A percentile compares a stretch with the other conserved stretches of the same genome.
These are phyloP conservation scores for Hypomecis punctinalis DNA, from an alignment of 2,888 invertebrate species.

Conservation along the genomic window DNA sequence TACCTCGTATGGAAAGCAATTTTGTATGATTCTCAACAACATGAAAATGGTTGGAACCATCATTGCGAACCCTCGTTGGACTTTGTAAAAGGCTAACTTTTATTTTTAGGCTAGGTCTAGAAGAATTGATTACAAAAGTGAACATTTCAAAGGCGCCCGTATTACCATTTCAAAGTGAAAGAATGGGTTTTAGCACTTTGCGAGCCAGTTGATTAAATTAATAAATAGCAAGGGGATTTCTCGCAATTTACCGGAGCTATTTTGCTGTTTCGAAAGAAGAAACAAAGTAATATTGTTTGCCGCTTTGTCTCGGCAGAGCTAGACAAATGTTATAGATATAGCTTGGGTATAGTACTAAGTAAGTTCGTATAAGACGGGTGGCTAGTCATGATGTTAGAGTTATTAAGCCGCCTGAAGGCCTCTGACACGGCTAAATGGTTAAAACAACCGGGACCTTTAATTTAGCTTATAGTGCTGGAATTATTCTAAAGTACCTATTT, in stretches of 20 bases:
- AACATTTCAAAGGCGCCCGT: constrained; percentile 7
- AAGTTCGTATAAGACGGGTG: no score
- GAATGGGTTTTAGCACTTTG: constrained; percentile 15
- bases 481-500: no score
- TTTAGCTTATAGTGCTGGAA: no score
- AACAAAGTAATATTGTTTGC: constrained; percentile 2
- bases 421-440: no score
- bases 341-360: no score
- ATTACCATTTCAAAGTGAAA: constrained; percentile 19
- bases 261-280: constrained; percentile 8
- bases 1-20: no score
- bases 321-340: not conserved
- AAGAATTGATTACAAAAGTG: constrained; percentile 2
- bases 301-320: constrained; percentile 1
- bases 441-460: no score
- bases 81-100: constrained; percentile 2
- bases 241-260: constrained; percentile 15
- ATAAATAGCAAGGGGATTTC: constrained; percentile 21
- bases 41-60: no score
- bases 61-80: not conserved
- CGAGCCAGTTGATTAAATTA: constrained; percentile 31
- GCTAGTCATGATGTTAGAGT: no score
- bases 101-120: not conserved
- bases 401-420: no score
- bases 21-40: no score